Evolutionary conservation across 1,140 invertebrate species (phyloP).

Genomic region (Melanaphis sacchari): DNA sequence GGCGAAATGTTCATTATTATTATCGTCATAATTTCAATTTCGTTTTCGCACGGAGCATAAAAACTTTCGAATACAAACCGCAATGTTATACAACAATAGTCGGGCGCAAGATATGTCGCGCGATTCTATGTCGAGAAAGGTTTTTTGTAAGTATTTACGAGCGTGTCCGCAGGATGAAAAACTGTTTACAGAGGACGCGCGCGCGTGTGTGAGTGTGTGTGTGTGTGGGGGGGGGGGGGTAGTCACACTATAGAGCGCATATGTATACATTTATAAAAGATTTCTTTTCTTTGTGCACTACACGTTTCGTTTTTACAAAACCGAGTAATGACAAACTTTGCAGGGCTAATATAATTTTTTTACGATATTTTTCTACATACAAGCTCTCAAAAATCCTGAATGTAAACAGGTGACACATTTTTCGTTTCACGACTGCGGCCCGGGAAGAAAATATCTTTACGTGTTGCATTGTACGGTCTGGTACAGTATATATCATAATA

Average conservation of each 20-base stretch:
- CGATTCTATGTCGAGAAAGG: background rate
- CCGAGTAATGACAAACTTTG: background rate
- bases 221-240: no score
- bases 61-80: background rate
- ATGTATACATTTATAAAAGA: background rate
- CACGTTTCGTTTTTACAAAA: background rate
- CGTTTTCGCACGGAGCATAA: background rate
- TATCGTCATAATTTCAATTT: background rate
- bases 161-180: background rate
- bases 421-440: background rate
- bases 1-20: background rate
- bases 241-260: background rate
- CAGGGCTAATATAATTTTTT: background rate
- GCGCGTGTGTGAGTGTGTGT: no score
- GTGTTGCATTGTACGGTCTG: background rate
- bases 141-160: background rate
- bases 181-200: background rate
- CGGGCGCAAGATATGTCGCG: background rate
- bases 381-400: background rate
- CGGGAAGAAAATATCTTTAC: background rate
- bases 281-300: background rate
- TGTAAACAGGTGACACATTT: background rate
- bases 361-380: background rate
- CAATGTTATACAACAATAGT: background rate
- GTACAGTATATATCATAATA: background rate